Base-by-base conservation (phyloP, 92 coral and sea anemone genomes). In the Micromussa lordhowensis region DNA sequence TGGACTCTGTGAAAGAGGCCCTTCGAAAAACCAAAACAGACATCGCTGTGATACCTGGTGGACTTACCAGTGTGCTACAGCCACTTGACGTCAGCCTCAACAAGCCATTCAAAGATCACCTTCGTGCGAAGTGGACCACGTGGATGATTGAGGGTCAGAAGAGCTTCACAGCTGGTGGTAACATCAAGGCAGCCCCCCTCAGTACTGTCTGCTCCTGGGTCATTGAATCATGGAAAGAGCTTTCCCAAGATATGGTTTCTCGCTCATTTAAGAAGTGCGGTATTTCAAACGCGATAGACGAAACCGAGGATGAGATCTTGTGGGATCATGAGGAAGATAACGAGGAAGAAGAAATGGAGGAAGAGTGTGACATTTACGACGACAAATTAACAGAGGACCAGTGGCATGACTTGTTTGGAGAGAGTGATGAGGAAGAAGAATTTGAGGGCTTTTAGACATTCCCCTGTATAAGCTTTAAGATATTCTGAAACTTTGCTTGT, bases 41-140 rank as follows among this genome's bases (percentile, higher is more conserved):
- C 28, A 87, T 78, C n/a, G 85, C 90, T 68, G 85, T 87, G 36
- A 87, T 87, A 79, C 90, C 85, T 2, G 90, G 90, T 55, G 85
- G 90, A 49, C 64, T 87, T 34, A 87, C 85, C 74, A 86, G 83
- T 68, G 54, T 86, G 51, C 51, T 77, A 74, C 89, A 87, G 30
- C 90, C 85, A 51, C 79, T 87, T 77, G 90, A 87, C 73, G 85
- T 78, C 79, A 66, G 71, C 73, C 77, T 87, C n/a, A 87, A 79
- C 78, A 87, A 87, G 78, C 90, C 53, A 48, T 87, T 87, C 58
- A 87, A 87, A 76, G 90, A 87, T 22, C 76, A n/a, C n/a, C n/a
- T n/a, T n/a, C n/a, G n/a, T n/a, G n/a, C n/a, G n/a, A n/a, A n/a
- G n/a, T n/a, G n/a, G n/a, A n/a, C n/a, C n/a, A n/a, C n/a, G n/a